Percentiles rank a stretch among this genome's conserved stretches.
These are phyloP conservation scores for Phrynosoma blainvillii DNA, from an alignment of 2,113 vertebrate genomes.

Conservation along the genomic window DNA sequence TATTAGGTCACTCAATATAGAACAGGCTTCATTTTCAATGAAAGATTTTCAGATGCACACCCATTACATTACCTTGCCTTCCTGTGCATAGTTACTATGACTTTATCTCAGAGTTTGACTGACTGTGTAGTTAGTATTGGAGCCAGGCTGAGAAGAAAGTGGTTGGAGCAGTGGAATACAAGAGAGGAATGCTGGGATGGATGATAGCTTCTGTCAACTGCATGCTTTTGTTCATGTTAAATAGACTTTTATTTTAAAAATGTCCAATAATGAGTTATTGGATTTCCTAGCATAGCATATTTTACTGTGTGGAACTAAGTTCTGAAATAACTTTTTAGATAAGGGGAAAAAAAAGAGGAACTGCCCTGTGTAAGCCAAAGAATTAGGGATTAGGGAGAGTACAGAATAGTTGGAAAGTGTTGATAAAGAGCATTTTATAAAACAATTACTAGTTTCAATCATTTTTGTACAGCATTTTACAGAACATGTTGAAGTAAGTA, in stretches of 20 bases:
- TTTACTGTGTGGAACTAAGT: background rate
- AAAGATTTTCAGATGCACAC: too few relatives aligned
- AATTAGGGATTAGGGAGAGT: background rate
- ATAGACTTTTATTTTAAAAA: background rate
- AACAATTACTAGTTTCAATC: background rate
- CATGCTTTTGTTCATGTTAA: background rate
- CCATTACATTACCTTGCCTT: too few relatives aligned
- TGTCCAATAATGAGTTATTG: background rate
- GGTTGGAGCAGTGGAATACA: background rate
- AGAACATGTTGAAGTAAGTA: slow-evolving; percentile 10
- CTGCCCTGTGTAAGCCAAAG: background rate
- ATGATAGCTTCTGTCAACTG: background rate
- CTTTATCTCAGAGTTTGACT: background rate
- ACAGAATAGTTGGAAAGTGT: background rate
- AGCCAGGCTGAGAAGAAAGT: background rate
- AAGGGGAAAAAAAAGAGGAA: background rate
- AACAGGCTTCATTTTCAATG: background rate
- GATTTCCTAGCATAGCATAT: background rate
- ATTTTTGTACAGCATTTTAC: slow-evolving; percentile 29
- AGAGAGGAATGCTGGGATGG: background rate
- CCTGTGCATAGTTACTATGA: background rate
- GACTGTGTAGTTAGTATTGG: background rate
- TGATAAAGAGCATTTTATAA: background rate
- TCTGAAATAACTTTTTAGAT: background rate
- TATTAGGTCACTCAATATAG: background rate